These are phyloP conservation scores for Eurytoma californica DNA, from an alignment of 2,888 invertebrate species.

Conservation along the genomic window DNA sequence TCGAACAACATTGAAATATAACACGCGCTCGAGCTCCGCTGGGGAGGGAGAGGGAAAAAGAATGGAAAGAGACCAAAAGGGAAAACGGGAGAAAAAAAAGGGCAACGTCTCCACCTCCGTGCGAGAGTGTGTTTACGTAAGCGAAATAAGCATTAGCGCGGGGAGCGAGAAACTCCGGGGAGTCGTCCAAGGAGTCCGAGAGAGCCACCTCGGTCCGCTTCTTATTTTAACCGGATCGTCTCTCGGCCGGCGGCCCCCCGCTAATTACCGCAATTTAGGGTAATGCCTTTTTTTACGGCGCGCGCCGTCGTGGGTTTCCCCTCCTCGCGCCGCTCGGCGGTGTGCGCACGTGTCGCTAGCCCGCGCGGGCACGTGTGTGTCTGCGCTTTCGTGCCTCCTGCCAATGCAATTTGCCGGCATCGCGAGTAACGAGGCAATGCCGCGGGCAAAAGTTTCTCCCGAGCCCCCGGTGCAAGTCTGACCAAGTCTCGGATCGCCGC, in stretches of 20 bases:
- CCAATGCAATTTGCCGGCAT: conserved; percentile 47
- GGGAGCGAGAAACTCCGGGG: background rate
- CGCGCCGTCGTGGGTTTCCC: no score
- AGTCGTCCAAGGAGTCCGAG: background rate
- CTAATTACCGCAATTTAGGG: conserved; percentile 64
- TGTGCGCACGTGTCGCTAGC: background rate
- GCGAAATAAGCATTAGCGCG: conserved; percentile 17
- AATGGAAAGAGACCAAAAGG: background rate
- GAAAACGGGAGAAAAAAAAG: background rate
- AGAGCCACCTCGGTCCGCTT: conserved; percentile 18
- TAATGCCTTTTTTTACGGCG: conserved; percentile 60
- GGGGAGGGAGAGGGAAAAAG: background rate
- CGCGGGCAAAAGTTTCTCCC: conserved; percentile 35
- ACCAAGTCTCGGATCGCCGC: conserved; percentile 48
- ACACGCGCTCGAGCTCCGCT: background rate
- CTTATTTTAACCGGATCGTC: conserved; percentile 28
- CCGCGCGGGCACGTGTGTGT: background rate
- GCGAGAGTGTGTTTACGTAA: conserved; percentile 13
- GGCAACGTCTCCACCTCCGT: background rate
- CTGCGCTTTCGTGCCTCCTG: conserved; percentile 36
- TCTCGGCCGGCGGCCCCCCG: background rate
- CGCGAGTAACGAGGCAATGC: conserved; percentile 36
- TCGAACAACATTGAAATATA: conserved; percentile 3
- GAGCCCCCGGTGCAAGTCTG: conserved; percentile 11
- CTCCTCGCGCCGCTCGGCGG: no score